These are phyloP conservation scores for Nasua narica DNA, from an alignment of 2,797 vertebrate species.

Conservation along the genomic window DNA sequence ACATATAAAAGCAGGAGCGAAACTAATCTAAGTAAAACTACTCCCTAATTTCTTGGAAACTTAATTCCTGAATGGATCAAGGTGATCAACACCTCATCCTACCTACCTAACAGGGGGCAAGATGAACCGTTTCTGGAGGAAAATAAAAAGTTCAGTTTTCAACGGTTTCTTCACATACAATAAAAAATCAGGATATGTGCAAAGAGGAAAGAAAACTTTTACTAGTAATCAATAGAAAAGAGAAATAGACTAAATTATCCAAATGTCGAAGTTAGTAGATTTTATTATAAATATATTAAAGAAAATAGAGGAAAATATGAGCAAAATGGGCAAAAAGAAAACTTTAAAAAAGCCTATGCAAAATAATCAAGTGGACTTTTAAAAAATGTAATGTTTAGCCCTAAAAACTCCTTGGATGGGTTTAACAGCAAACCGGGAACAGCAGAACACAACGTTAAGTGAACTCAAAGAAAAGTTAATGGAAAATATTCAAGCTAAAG, in stretches of 20 bases:
- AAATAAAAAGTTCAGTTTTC: neutral
- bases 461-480: neutral
- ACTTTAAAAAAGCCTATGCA: neutral
- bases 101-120: neutral
- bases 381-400: neutral
- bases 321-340: neutral
- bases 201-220: neutral
- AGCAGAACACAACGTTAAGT: neutral
- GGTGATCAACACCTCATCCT: neutral
- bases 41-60: neutral
- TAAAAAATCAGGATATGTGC: neutral
- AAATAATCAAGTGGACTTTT: neutral
- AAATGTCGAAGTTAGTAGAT: neutral
- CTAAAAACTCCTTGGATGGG: neutral
- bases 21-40: neutral
- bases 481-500: neutral
- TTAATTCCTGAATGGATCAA: neutral
- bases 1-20: neutral
- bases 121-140: neutral
- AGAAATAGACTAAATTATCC: neutral
- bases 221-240: neutral
- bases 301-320: neutral
- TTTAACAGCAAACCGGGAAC: neutral
- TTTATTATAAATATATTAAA: neutral
- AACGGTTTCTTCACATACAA: neutral